Base-by-base conservation (phyloP, 2,113 vertebrate species). In the Coturnix japonica region DNA sequence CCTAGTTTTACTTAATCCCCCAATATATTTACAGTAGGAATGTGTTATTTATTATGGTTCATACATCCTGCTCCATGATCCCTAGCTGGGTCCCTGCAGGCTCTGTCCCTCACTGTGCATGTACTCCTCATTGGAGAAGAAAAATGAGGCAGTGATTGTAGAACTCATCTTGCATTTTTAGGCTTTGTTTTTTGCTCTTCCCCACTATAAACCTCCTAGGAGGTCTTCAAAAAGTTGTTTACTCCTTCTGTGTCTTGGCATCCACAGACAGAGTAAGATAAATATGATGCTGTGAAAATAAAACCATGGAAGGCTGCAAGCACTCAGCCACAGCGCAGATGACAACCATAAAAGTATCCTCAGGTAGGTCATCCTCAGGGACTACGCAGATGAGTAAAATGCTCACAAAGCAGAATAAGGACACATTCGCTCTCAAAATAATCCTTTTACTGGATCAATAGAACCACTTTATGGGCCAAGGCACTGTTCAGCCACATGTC, bases 191-290 rank as follows among this genome's bases (percentile, higher is more conserved):
- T 67, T 61, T 26, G 18, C 28, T 13, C 16, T 20, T 71, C 11
- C 18, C 30, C 35, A 6, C 0, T 1, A 41, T 1, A 43, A 78
- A 64, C 1, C 23, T 74, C 47, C 18, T 10, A 49, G 19, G 19
- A 0, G 3, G 49, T 7, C 23, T 74, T 19, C 41, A 63, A 20
- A 44, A 65, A 70, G 6, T 16, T 35, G 13, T 59, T 54, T 75
- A 9, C 10, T 18, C 21, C 33, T 60, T 7, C 53, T 1, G 0
- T 12, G 37, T 31, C 65, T 43, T 3, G 2, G 11, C 14, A 1
- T 30, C 21, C 12, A 7, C 28, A 19, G 28, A 19, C 31, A 43
- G 22, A 64, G 10, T 10, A 53, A 59, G 56, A 33, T 61, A 60
- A 75, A 59, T 15, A 9, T 2, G 19, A 44, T 47, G 56, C 2